Base-by-base conservation (phyloP, 2,797 vertebrate species). In the Bothrops alternatus region DNA sequence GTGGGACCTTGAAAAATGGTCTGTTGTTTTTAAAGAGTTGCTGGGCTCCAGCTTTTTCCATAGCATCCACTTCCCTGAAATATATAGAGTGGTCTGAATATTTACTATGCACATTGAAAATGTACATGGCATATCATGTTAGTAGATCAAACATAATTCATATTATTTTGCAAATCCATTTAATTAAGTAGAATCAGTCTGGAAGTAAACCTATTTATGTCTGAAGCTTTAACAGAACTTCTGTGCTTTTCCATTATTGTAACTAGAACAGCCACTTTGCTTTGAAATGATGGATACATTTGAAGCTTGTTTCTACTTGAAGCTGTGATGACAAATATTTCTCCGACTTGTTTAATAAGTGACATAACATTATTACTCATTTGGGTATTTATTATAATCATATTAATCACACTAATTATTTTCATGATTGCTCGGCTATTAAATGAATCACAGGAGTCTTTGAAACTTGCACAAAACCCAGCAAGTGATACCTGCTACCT, bases 321-420 rank as follows among this genome's bases (percentile, higher is more conserved):
- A 93, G 2, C 8, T 0, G 0, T 0, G 18, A 63, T 4, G 4
- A 86, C 10, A 95, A 95, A 47, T 0, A 61, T 94, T 94, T 94
- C 94, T n/a, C 20, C 47, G 73, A 92, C 93, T 92, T 96, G 28
- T 94, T 94, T 94, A 93, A 42, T 85, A 61, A 91, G 2, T 88
- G 0, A 90, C 93, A 93, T 94, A 94, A 88, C 0, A 90, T 91
- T 96, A 95, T 87, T 92, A 91, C 89, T 90, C 61, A 1, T 55
- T 96, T 96, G 93, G 61, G 88, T 92, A 61, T 87, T 94, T 89
- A 92, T 60, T 91, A 55, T 90, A 95, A 90, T 82, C 95, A 94
- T 95, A 93, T 91, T 96, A 96, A 95, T 73, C 10, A 90, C 37
- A 47, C 32, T 20, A 14, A 93, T 93, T 91, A 53, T 96, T 95